Conservation (phyloP, 2,113 vertebrate genomes). For the Brienomyrus longianalis region DNA sequence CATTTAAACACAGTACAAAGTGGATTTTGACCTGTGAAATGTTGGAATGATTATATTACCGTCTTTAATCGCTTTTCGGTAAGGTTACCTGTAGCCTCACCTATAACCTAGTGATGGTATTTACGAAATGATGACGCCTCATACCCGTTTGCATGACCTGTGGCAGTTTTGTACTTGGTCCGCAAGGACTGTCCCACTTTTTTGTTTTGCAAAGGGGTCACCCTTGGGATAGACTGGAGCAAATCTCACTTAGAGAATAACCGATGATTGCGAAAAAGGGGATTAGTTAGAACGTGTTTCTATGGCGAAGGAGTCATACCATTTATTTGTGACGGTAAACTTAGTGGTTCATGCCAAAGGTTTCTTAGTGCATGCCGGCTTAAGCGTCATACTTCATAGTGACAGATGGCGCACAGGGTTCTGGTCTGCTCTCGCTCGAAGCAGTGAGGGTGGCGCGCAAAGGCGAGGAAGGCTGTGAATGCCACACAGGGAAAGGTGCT, state of each 20-base stretch:
- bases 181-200: not conserved
- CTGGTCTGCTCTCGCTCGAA: not conserved
- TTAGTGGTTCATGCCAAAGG: not conserved
- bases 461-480: not conserved
- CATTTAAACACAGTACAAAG: not conserved
- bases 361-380: not conserved
- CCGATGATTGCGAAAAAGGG: not conserved
- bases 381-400: not conserved
- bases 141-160: not conserved
- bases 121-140: not conserved
- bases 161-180: not conserved
- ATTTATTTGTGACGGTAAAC: not conserved
- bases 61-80: not conserved
- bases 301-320: not conserved
- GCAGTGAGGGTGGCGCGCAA: not conserved
- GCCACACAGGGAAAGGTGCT: not conserved
- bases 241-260: not conserved
- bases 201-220: not conserved
- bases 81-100: not conserved
- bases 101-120: not conserved
- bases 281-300: not conserved
- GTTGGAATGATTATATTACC: not conserved
- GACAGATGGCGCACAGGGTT: not conserved
- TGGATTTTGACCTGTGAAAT: not conserved
- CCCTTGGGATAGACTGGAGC: not conserved